A percentile compares a stretch with the other conserved stretches of the same genome.
phyloP scores from a whole-genome alignment of 2,113 vertebrate species.

The Natator depressus region DNA sequence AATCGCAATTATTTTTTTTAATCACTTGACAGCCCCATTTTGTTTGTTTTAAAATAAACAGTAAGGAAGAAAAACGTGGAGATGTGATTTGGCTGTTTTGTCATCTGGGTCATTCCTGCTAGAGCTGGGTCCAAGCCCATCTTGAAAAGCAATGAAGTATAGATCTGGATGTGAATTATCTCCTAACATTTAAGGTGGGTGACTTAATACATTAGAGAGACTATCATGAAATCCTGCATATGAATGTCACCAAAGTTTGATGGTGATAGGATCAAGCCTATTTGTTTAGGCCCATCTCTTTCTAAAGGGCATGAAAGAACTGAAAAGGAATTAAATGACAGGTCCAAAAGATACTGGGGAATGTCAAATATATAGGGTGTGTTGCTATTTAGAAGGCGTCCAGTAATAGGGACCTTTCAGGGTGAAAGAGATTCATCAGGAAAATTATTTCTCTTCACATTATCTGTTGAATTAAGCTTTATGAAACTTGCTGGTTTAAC shows the following conservation, averaged over 20 bases:
- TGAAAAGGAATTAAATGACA: background rate
- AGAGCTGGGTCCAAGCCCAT: background rate
- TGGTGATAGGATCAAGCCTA: background rate
- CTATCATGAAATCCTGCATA: fast-evolving
- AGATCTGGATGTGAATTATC: background rate
- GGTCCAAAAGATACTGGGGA: background rate
- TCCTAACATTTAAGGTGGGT: background rate
- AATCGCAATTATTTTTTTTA: no score
- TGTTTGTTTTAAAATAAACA: slow-evolving; percentile 67
- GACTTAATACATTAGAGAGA: fast-evolving
- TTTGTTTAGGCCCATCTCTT: fast-evolving
- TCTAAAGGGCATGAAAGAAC: background rate
- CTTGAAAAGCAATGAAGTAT: background rate
- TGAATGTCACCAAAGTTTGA: fast-evolving
- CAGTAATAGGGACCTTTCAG: slow-evolving; percentile 2
- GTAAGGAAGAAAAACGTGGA: slow-evolving; percentile 40
- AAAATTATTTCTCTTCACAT: slow-evolving; percentile 3
- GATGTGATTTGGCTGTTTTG: slow-evolving; percentile 39
- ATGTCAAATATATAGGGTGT: background rate
- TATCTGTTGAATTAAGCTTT: background rate
- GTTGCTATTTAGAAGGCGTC: fast-evolving
- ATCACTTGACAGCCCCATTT: background rate
- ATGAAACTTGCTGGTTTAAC: slow-evolving; percentile 37
- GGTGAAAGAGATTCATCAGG: background rate
- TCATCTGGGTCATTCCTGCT: background rate